phyloP scores from a whole-genome alignment of 2,797 vertebrate genomes.

The Caiman crocodilus region DNA sequence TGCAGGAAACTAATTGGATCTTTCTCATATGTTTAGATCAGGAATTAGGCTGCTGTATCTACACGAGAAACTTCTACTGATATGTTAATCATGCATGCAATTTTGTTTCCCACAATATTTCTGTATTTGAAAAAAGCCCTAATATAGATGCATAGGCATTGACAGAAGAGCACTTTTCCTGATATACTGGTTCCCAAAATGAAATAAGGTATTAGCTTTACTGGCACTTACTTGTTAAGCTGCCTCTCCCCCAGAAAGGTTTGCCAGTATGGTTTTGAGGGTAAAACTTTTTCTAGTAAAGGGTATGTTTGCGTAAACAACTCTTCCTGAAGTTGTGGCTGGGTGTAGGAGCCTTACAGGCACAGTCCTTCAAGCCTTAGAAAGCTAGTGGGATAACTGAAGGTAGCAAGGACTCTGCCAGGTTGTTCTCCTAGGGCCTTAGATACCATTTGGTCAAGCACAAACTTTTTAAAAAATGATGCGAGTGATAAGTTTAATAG shows the following conservation, averaged over 20 bases:
- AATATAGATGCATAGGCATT: background rate
- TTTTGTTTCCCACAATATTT: background rate
- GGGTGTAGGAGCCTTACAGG: background rate
- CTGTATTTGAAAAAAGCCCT: background rate
- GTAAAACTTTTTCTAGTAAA: background rate
- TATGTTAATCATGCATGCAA: background rate
- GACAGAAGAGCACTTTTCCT: background rate
- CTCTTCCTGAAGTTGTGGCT: background rate
- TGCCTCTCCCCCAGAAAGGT: background rate
- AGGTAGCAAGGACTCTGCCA: background rate
- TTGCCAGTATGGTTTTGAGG: background rate
- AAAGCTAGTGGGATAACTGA: background rate
- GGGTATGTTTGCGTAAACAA: background rate
- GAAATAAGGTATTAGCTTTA: background rate
- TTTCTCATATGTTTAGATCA: constrained; percentile 12
- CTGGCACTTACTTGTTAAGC: background rate
- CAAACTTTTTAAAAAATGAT: background rate
- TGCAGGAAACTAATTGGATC: constrained; percentile 29
- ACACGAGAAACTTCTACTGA: constrained; percentile 41
- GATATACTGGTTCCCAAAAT: background rate
- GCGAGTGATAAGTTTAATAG: fast-evolving
- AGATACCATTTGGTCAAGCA: fast-evolving
- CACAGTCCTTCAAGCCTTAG: background rate
- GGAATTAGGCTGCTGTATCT: constrained; percentile 3
- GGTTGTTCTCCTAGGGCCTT: background rate